Evolutionary conservation across 1,140 invertebrate genomes (phyloP), one percentile per base, ranked within the genome.

Genomic region (Patella vulgata): DNA sequence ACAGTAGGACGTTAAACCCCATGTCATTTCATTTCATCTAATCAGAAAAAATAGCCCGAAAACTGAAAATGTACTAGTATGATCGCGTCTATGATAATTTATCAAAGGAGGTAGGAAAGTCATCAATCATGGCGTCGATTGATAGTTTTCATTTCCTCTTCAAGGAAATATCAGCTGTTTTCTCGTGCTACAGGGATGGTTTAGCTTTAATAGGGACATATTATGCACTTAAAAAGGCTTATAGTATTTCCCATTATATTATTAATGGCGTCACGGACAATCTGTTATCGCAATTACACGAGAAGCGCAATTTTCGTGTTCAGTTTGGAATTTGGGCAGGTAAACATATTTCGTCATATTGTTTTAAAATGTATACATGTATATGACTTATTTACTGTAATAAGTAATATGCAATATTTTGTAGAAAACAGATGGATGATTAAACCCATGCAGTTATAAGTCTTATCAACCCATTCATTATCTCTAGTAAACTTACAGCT

Each of bases 301-400:
- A 33, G 36, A 55, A 69, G 33, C 50, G 59, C 19, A 63, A 81
- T 55, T 63, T 78, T 47, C 25, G 53, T 30, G 54, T 71, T 52
- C 63, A 67, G 55, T 82, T 70, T 64, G 80, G 80, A 42, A 25
- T 52, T 42, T 82, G 80, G 80, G 80, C 80, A 71, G 79, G 80
- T 82, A 68, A 44, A 25, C 0, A 40, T 12, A 17, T 28, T 2
- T 23, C 11, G 21, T 14, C 8, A 31, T 28, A 58, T 46, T 12
- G n/a, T 33, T 23, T 17, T 33, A 28, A 39, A 28, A 47, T 30
- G 11, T 31, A 17, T 56, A 31, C 53, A 51, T 12, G 2, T 11
- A 57, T 54, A 14, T 27, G 21, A 9, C 5, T 8, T 3, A 14
- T 21, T 6, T 30, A 14, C 11, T 23, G 9, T 47, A 9, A 11